Evolutionary conservation across 1,140 invertebrate species (phyloP).

Genomic region (Sarcophaga peregrina): DNA sequence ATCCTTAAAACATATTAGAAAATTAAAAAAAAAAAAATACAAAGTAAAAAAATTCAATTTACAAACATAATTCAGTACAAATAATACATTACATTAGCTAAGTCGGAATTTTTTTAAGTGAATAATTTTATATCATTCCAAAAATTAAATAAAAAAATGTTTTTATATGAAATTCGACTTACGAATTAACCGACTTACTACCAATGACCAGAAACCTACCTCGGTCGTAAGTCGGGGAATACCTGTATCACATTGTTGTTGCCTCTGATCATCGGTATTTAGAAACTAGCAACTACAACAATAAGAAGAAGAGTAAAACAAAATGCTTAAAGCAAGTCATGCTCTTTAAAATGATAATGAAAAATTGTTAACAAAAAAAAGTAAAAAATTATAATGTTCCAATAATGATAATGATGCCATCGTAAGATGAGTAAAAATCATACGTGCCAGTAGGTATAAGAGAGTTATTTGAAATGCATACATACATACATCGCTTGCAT

Average conservation of each 20-base stretch:
- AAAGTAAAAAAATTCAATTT: too few species aligned
- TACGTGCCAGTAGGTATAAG: background rate
- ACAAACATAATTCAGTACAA: too few species aligned
- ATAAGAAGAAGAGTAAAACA: background rate
- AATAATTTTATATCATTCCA: too few species aligned
- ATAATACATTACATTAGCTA: too few species aligned
- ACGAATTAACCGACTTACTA: too few species aligned
- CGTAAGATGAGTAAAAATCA: background rate
- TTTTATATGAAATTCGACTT: too few species aligned
- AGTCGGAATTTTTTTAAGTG: too few species aligned
- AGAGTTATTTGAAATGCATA: background rate
- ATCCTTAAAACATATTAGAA: too few species aligned
- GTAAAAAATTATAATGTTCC: background rate
- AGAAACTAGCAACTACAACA: background rate
- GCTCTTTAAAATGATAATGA: slow-evolving; percentile 38
- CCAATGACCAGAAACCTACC: too few species aligned
- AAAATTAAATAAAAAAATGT: too few species aligned
- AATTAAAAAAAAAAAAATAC: too few species aligned
- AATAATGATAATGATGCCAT: slow-evolving; percentile 28
- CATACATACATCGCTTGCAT: background rate
- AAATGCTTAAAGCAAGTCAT: slow-evolving; percentile 32
- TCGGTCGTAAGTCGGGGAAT: too few species aligned
- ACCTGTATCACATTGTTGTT: slow-evolving; percentile 9
- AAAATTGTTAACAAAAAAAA: slow-evolving; percentile 11
- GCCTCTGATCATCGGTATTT: background rate